Percentiles rank a stretch among this genome's conserved stretches.
Conservation (phyloP, 2,888 invertebrate species). For the Chironomus tentans region DNA sequence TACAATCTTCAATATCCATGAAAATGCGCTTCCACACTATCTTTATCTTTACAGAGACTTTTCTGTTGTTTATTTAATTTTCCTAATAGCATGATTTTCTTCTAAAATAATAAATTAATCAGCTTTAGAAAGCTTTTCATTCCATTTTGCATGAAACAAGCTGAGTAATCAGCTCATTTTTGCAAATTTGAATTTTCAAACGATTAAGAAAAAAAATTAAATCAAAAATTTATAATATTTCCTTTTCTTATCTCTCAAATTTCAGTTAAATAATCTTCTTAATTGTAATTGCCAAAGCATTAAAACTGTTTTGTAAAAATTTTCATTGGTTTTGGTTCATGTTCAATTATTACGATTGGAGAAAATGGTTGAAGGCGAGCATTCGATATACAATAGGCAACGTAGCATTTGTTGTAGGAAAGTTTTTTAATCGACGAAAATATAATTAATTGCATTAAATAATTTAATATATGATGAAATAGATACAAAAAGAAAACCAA, state of each 20-base stretch:
- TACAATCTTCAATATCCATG: too few species aligned
- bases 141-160: background rate
- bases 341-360: constrained; percentile 6
- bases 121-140: background rate
- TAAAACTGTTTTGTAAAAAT: constrained; percentile 13
- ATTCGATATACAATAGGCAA: background rate
- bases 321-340: constrained; percentile 14
- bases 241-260: background rate
- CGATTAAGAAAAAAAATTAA: background rate
- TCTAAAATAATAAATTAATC: background rate
- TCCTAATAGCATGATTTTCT: background rate
- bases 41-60: too few species aligned
- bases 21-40: too few species aligned
- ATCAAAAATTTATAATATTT: background rate
- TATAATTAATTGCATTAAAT: background rate
- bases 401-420: constrained; percentile 1
- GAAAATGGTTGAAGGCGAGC: background rate
- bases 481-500: too few species aligned
- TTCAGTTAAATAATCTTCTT: constrained; percentile 22
- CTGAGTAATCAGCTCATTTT: too few species aligned
- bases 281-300: constrained; percentile 16
- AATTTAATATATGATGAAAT: background rate
- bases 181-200: too few species aligned
- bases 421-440: constrained; percentile 10
- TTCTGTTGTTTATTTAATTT: background rate